Evolutionary conservation across 1,140 invertebrate genomes (phyloP).

Genomic region (Aricia agestis): DNA sequence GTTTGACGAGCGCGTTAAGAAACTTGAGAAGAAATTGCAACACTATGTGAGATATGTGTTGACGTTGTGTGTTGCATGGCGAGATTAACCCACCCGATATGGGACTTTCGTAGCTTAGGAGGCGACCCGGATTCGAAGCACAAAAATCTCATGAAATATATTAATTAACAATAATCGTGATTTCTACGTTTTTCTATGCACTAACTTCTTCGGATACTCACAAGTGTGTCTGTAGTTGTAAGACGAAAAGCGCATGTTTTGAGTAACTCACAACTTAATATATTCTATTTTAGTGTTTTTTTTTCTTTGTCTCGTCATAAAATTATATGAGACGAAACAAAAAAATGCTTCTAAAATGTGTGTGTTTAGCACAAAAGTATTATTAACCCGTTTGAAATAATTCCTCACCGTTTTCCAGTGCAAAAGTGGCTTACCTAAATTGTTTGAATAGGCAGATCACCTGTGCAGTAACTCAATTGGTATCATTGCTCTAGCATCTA

Average conservation of each 20-base stretch:
- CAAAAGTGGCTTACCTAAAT: not conserved
- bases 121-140: not conserved
- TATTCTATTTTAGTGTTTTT: not conserved
- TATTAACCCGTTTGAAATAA: not conserved
- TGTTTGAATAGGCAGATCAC: not conserved
- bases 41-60: conserved; percentile 63
- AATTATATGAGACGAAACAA: not conserved
- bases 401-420: not conserved
- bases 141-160: not conserved
- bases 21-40: conserved; percentile 58
- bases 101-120: not conserved
- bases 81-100: conserved; percentile 33
- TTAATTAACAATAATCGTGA: not conserved
- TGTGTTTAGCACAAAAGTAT: not conserved
- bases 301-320: not conserved
- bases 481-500: no score
- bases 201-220: conserved; percentile 1
- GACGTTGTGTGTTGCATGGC: conserved; percentile 54
- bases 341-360: not conserved
- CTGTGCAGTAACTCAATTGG: not conserved
- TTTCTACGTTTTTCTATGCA: not conserved
- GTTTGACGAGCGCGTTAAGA: conserved; percentile 59
- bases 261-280: not conserved
- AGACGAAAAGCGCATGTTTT: not conserved
- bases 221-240: conserved; percentile 1